Conservation (phyloP, 2,888 invertebrate species). For the Dinocampus coccinellae region DNA sequence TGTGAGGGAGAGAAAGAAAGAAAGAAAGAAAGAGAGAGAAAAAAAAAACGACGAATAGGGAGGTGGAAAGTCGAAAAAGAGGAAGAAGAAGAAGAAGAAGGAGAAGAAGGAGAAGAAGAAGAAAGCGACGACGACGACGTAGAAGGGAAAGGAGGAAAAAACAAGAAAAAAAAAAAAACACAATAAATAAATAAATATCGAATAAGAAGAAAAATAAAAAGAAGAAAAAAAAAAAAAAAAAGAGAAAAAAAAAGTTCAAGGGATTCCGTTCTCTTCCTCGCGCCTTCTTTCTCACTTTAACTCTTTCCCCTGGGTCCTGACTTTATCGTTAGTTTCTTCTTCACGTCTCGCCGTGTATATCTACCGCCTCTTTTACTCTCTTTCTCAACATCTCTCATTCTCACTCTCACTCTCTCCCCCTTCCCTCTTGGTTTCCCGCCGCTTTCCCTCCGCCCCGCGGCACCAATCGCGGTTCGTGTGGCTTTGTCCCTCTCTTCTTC, state of each 20-base stretch:
- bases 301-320: constrained; percentile 27
- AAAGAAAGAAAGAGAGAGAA: constrained; percentile 1
- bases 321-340: constrained; percentile 27
- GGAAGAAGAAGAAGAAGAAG: constrained; percentile 1
- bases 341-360: constrained; percentile 17
- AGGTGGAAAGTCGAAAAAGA: not conserved
- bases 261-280: constrained; percentile 32
- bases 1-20: not conserved
- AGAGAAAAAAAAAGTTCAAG: constrained; percentile 1
- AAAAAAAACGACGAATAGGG: not conserved
- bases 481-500: constrained; percentile 24
- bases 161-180: not conserved
- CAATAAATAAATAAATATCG: constrained; percentile 8
- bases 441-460: constrained; percentile 27
- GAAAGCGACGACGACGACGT: not conserved
- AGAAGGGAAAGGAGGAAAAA: not conserved
- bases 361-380: not conserved
- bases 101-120: not conserved
- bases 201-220: constrained; percentile 28
- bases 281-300: constrained; percentile 27
- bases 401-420: constrained; percentile 19
- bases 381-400: not conserved
- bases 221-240: not conserved
- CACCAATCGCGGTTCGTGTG: constrained; percentile 9
- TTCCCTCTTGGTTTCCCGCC: constrained; percentile 27